Base-by-base conservation (phyloP, 2,888 invertebrate genomes). In the Eremobia ochroleuca region DNA sequence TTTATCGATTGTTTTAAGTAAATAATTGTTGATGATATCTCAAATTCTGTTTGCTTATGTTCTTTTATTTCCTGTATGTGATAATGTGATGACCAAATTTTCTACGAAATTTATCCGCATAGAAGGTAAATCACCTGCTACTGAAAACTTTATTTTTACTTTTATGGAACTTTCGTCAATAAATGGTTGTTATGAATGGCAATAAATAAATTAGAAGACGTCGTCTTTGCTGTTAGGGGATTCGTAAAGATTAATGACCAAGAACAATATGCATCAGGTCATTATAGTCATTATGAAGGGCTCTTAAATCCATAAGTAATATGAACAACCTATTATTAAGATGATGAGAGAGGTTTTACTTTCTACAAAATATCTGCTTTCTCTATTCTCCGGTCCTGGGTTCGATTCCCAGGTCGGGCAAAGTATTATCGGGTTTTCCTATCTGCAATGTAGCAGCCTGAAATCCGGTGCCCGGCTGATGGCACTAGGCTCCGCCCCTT, bases 171-270 rank as follows among this genome's bases (percentile, higher is more conserved):
- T 83, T 83, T 21, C n/a, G 34, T 52, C 21, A 61, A 13, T 83
- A 66, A 83, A 65, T 77, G 34, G 18, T 65, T 34, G 11, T 55
- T 62, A n/a, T 28, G 37, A 68, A 46, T 40, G 25, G 61, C 4
- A 28, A 55, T 61, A 80, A 25, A 61, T 21, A 25, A 40, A 40
- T 46, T 71, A 11, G 28, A 46, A 55, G 31, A 61, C 52, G 59
- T 28, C 18, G 31, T 13, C 3, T 15, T 25, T 34, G 25, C 65
- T 66, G 18, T 55, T 25, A 43, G 18, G 25, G 25, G 49, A 40
- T 68, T 78, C 68, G 28, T 83, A 68, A 79, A 83, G 31, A 64
- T 72, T 81, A 67, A 79, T 62, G 62, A 62, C 62, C 31, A 8
- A 49, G 52, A 72, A 61, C 71, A n/a, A 37, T 28, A 8, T 59